A percentile compares a stretch with the other conserved stretches of the same genome.
phyloP scores from a whole-genome alignment of 2,797 vertebrate genomes.

The Parauchenoglanis punctatus region DNA sequence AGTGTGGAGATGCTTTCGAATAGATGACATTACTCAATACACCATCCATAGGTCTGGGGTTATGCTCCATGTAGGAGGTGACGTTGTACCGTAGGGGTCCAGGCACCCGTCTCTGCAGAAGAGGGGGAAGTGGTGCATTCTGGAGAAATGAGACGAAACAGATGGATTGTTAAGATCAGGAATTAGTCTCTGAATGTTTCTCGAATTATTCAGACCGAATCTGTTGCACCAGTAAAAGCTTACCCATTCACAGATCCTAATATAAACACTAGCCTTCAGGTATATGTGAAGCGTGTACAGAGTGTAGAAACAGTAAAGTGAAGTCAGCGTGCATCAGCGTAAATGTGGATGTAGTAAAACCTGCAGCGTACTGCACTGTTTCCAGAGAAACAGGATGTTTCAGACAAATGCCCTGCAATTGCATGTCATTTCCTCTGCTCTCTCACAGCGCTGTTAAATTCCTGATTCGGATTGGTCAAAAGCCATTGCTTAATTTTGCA shows the following conservation, averaged over 20 bases:
- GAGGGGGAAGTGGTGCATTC: conserved; percentile 49
- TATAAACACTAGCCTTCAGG: background rate
- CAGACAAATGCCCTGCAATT: background rate
- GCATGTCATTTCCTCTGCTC: too few species aligned
- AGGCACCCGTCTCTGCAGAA: conserved; percentile 27
- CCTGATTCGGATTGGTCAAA: background rate
- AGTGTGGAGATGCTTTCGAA: conserved; percentile 56
- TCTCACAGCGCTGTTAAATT: background rate
- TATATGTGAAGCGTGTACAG: background rate
- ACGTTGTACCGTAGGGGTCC: conserved; percentile 16
- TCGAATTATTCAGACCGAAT: too few species aligned
- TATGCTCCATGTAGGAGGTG: conserved; percentile 46
- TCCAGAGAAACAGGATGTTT: background rate
- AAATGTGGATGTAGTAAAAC: too few species aligned
- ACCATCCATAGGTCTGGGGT: conserved; percentile 37
- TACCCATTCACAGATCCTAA: too few species aligned
- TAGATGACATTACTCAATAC: conserved; percentile 39
- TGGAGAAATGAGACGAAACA: conserved; percentile 10
- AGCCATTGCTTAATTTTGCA: too few species aligned
- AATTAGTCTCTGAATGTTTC: background rate
- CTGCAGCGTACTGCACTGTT: background rate
- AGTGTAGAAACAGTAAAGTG: too few species aligned
- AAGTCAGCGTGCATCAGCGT: background rate
- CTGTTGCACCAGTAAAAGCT: too few species aligned
- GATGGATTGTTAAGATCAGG: background rate